These are phyloP conservation scores for Dolomedes plantarius DNA, from an alignment of 2,888 invertebrate species.

Conservation along the genomic window DNA sequence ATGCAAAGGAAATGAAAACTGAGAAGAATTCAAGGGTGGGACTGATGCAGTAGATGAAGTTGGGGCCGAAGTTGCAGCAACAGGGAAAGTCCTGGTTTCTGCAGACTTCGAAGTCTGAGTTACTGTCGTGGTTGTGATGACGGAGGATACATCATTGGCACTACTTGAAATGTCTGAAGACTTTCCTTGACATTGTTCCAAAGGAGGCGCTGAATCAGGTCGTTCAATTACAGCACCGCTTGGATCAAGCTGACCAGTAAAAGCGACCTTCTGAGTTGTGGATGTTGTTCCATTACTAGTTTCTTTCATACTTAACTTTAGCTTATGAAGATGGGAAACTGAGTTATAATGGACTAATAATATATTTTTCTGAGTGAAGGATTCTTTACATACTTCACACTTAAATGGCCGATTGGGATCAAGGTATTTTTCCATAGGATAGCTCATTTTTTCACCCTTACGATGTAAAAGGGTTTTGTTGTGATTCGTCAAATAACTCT, in stretches of 20 bases:
- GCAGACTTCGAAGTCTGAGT: slow-evolving; percentile 3
- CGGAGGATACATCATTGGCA: not conserved
- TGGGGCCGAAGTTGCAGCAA: not conserved
- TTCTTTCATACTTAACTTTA: slow-evolving; percentile 90
- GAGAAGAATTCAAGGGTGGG: slow-evolving; percentile 27
- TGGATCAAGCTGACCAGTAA: slow-evolving; percentile 90
- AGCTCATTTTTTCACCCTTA: slow-evolving; percentile 91
- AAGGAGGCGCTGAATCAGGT: slow-evolving; percentile 79
- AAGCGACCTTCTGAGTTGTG: slow-evolving; percentile 84
- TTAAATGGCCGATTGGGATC: slow-evolving; percentile 96
- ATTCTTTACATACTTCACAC: slow-evolving; percentile 97
- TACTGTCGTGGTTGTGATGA: not conserved
- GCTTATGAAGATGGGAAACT: slow-evolving; percentile 94
- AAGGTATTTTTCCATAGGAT: slow-evolving; percentile 94
- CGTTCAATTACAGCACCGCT: slow-evolving; percentile 91
- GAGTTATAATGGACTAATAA: slow-evolving; percentile 95
- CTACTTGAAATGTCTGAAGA: not conserved
- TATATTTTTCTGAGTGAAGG: slow-evolving; percentile 96
- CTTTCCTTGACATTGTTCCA: slow-evolving; percentile 10
- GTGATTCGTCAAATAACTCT: slow-evolving; percentile 91
- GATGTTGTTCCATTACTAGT: slow-evolving; percentile 14
- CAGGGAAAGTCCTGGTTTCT: slow-evolving; percentile 6
- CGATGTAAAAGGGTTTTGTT: slow-evolving; percentile 93
- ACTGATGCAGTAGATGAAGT: not conserved
- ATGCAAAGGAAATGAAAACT: slow-evolving; percentile 58